Base-by-base conservation (phyloP, 2,113 vertebrate genomes). In the Leptodactylus fuscus region DNA sequence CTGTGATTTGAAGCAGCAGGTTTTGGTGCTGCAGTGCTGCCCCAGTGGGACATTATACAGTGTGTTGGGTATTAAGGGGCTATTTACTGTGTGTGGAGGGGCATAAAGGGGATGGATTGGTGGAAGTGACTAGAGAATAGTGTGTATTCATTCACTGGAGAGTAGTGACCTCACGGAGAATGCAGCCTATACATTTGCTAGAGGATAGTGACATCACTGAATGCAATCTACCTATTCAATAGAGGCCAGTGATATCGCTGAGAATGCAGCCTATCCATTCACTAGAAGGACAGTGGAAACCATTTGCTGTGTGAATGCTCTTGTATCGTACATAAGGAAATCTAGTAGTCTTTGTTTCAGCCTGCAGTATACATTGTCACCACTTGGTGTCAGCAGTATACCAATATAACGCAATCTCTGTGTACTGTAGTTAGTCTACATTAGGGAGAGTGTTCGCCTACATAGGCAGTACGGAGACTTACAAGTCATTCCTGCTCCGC, bases 311-410 rank as follows among this genome's bases (percentile, higher is more conserved):
- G 41, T 44, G 41, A 44, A 44, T 44, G 4, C 9, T 44, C 41
- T 9, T 44, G 4, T 44, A 44, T 44, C n/a, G n/a, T n/a, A n/a
- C n/a, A n/a, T n/a, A n/a, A n/a, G n/a, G n/a, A n/a, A n/a, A n/a
- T n/a, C n/a, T n/a, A n/a, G n/a, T n/a, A n/a, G 53, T 11, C 58
- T 62, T 29, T 62, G 12, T 5, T n/a, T 32, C 0, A 0, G 0
- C 36, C 41, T 84, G 80, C 80, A 81, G 44, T 77, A 20, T 38
- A 2, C 16, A 46, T 20, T 87, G 11, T 12, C 18, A 3, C 1
- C 76, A 55, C 22, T 15, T 7, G 80, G 22, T 65, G 78, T 44
- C 78, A 81, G 62, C 32, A 32, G 49, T 65, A 16, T 67, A 67
- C 29, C 29, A 5, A 34, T n/a, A 55, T 62, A 10, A 62, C 34